Conservation (phyloP, 2,888 invertebrate genomes). For the Ectemnius lituratus region DNA sequence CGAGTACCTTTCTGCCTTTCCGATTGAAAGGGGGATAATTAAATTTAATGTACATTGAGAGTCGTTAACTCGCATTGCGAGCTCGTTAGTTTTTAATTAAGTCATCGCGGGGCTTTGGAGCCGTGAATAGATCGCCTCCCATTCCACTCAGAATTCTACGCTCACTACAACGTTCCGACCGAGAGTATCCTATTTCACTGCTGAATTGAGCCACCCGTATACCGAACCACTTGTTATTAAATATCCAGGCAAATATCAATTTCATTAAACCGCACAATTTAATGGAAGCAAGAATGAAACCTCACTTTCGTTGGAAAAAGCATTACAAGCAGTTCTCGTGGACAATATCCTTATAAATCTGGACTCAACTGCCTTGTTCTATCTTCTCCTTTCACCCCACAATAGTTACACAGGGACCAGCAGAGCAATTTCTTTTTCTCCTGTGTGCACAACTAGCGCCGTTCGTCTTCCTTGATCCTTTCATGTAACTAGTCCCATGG, state of each 20-base stretch:
- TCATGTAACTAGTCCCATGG: not conserved
- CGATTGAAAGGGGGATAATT: slow-evolving; percentile 7
- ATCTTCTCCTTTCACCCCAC: slow-evolving; percentile 21
- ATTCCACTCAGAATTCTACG: not conserved
- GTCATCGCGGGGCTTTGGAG: not conserved
- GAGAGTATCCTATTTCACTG: slow-evolving; percentile 3
- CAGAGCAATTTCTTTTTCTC: slow-evolving; percentile 27
- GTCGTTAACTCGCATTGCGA: slow-evolving; percentile 4
- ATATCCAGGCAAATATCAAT: not conserved
- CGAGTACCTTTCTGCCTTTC: not conserved
- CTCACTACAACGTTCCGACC: not conserved
- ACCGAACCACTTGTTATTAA: not conserved
- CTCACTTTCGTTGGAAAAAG: slow-evolving; percentile 15
- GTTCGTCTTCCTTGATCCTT: not conserved
- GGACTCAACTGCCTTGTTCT: too few relatives aligned
- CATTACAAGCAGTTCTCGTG: too few relatives aligned
- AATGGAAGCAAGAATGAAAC: slow-evolving; percentile 10
- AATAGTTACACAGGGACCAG: slow-evolving; percentile 57
- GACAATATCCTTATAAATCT: too few relatives aligned
- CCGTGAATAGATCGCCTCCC: not conserved
- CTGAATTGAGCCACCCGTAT: not conserved
- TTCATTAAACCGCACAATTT: too few relatives aligned
- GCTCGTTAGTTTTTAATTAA: slow-evolving; percentile 9
- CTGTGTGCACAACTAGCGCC: not conserved
- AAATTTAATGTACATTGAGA: slow-evolving; percentile 9